Evolutionary conservation across 1,140 invertebrate genomes (phyloP), one percentile per base, ranked within the genome.

Genomic region (Nephotettix cincticeps): DNA sequence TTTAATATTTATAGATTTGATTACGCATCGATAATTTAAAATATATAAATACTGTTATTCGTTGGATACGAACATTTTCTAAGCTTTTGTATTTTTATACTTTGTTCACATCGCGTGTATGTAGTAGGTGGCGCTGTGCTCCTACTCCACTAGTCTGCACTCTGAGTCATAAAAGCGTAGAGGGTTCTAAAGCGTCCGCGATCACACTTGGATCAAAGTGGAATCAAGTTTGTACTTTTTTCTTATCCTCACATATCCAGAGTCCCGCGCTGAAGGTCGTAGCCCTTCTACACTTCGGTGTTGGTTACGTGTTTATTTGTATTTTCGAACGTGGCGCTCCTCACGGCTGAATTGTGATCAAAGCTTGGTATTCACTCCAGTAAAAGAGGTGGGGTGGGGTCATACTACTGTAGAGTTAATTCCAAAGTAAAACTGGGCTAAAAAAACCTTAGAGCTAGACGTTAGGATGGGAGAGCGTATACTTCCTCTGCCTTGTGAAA

Each of bases 81-180:
- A 61, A 27, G 27, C 23, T 61, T 61, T 61, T 61, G 56, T 61
- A 61, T 61, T 61, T 61, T 61, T 61, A 61, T 61, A 61, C 56
- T 61, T 27, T 28, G 56, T 61, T 61, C 23, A 61, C 32, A 36
- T 36, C 32, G 32, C 32, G 32, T 6, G 32, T 36, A 6, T 36
- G 14, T 36, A 36, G 32, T 36, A 36, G 32, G 32, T 36, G 32
- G 32, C 4, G 32, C n/a, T 36, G 32, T 36, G 32, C 14, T 4
- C 4, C 32, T 36, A 36, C 32, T 6, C 47, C 47, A 51, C 56
- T 23, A 61, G 27, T 21, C 9, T 23, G 27, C 21, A 27, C 23
- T 27, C 56, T 61, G 56, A 29, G 56, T 61, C 56, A 23, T 61
- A 36, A 61, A 61, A 61, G 56, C 56, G 56, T 61, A 61, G 28